Evolutionary conservation across 2,113 vertebrate genomes (phyloP).

Genomic region (Heterocephalus glaber): DNA sequence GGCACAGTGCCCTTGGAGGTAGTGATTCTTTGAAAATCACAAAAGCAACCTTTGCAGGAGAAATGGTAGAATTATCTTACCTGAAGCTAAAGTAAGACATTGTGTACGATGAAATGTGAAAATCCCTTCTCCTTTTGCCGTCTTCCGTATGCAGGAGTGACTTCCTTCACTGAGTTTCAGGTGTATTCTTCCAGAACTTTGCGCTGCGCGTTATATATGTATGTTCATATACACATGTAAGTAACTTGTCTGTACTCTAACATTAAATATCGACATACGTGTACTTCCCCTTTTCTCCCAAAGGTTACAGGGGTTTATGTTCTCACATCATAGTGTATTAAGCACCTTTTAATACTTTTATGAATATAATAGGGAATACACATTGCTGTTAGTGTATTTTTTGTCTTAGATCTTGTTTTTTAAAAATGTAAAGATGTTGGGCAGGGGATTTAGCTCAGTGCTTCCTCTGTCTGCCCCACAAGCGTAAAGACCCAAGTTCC

Average conservation of each 20-base stretch:
- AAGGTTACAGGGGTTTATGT: background rate
- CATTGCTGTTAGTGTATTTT: background rate
- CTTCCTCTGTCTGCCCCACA: no score
- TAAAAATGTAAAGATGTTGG: background rate
- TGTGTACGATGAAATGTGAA: conserved; percentile 19
- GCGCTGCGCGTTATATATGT: background rate
- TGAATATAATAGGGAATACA: background rate
- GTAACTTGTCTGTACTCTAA: background rate
- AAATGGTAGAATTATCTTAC: conserved; percentile 3
- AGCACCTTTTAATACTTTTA: background rate
- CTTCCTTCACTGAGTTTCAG: background rate
- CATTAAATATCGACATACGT: background rate
- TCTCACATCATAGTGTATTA: background rate
- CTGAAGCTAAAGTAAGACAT: background rate
- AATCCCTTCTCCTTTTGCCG: background rate
- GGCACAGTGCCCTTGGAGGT: conserved; percentile 9
- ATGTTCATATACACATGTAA: background rate
- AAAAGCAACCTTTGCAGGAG: background rate
- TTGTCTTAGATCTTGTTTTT: background rate
- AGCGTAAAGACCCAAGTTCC: no score
- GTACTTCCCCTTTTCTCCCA: background rate
- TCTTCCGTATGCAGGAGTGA: background rate
- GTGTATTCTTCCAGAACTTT: background rate
- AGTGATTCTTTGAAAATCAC: conserved; percentile 10
- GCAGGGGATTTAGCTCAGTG: no score